Evolutionary conservation across 2,113 vertebrate genomes (phyloP).

Genomic region (Argyrosomus japonicus): DNA sequence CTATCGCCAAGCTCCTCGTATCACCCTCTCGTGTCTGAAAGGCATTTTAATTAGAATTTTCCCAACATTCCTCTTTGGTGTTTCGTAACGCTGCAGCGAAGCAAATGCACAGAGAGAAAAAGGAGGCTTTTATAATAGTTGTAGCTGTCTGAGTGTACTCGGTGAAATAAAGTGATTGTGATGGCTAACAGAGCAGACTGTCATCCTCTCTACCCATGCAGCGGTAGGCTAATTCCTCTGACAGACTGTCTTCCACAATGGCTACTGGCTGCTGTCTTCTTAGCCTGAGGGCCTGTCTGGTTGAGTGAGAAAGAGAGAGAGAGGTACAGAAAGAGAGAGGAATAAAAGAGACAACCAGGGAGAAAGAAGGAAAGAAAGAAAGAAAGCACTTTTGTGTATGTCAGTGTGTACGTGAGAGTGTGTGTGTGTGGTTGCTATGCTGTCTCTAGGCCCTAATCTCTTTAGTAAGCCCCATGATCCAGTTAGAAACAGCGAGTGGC

Average conservation of each 20-base stretch:
- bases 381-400: constrained; percentile 33
- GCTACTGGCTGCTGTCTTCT: constrained; percentile 70
- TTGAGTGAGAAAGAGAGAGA: not conserved
- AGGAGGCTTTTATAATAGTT: not conserved
- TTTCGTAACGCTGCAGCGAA: not conserved
- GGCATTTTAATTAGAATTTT: not conserved
- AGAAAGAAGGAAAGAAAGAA: not conserved
- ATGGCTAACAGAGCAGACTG: constrained; percentile 73
- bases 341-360: constrained; percentile 44
- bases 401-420: constrained; percentile 16
- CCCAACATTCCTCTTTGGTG: not conserved
- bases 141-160: constrained; percentile 35
- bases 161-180: constrained; percentile 73
- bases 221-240: constrained; percentile 68
- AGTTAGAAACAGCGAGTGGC: constrained; percentile 90
- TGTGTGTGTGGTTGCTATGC: constrained; percentile 64
- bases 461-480: constrained; percentile 94
- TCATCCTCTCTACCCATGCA: constrained; percentile 66
- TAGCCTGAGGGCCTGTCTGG: constrained; percentile 65
- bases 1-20: not conserved
- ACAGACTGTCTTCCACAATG: constrained; percentile 63
- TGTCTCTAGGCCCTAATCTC: constrained; percentile 90
- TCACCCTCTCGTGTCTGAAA: not conserved
- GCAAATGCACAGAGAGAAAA: not conserved
- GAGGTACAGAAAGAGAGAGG: constrained; percentile 1